Base-by-base conservation (phyloP, 2,113 vertebrate species). In the Urocitellus parryii region DNA sequence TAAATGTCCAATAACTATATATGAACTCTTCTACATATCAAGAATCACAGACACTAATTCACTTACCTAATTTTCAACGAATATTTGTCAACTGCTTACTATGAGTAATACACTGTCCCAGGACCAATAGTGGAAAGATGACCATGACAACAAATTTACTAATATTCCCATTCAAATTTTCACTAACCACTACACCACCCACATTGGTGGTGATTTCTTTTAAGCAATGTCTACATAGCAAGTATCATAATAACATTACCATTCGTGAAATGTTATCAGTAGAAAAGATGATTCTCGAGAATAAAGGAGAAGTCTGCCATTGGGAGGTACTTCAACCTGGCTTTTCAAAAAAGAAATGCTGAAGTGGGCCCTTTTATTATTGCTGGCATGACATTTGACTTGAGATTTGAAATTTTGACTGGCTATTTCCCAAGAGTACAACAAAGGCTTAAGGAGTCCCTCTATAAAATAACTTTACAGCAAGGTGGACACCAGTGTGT, bases 401-500 rank as follows among this genome's bases (percentile, higher is more conserved):
- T 85, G 53, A 95, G 32, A 91, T 95, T 94, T 56, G 78, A 95
- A 93, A 96, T 91, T 86, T 37, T 51, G 29, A 27, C 83, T 91
- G 73, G 2, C 45, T 87, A 16, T 91, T 93, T 94, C 86, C 82
- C 78, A 81, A 73, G 42, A 22, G 86, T 51, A 68, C 39, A 39
- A 11, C n/a, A 48, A 91, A 76, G 9, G 32, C 42, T 94, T 79
- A 83, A 70, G 78, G 81, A 86, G 24, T 70, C 68, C 94, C 48
- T 79, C 68, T 93, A 22, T 93, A 86, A 83, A 89, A 61, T 65
- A 91, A 74, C 51, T 72, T 45, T 45, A 32, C 39, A 85, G 70
- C 42, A 76, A 85, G 67, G 37, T 76, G 88, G 68, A 78, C 45
- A 65, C 76, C 65, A 76, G 61, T 73, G 37, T 90, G 37, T 67